Conservation (phyloP, 2,113 vertebrate genomes). For the Tenebrosternarchus preto region DNA sequence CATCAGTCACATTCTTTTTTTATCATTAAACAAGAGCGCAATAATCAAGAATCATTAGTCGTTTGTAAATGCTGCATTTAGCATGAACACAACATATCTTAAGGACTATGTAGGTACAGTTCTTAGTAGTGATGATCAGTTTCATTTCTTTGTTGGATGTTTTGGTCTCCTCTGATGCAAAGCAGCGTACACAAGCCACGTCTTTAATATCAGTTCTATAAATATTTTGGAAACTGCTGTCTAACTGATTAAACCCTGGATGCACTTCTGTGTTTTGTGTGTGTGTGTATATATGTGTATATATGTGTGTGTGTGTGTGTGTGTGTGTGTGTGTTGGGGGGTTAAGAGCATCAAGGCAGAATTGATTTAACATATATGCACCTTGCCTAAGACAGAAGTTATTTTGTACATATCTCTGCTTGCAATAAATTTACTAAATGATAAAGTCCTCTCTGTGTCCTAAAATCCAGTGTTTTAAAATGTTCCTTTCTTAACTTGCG, state of each 20-base stretch:
- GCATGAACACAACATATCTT: background rate
- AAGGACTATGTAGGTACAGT: slow-evolving; percentile 6
- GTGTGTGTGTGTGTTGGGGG: background rate
- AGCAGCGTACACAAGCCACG: slow-evolving; percentile 49
- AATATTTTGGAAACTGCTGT: slow-evolving; percentile 18
- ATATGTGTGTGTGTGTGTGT: background rate
- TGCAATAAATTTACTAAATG: slow-evolving; percentile 51
- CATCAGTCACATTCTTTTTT: background rate
- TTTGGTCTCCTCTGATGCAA: slow-evolving; percentile 50
- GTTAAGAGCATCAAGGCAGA: slow-evolving; percentile 16
- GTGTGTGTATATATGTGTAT: slow-evolving; percentile 27
- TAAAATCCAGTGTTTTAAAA: background rate
- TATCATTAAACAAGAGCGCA: slow-evolving; percentile 3
- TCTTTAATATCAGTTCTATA: slow-evolving; percentile 36
- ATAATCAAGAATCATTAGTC: slow-evolving; percentile 9
- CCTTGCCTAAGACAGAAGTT: slow-evolving; percentile 38
- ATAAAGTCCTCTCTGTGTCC: background rate
- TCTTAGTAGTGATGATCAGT: slow-evolving; percentile 4
- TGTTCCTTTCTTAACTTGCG: background rate
- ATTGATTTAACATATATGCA: slow-evolving; percentile 47
- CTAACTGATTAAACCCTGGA: slow-evolving; percentile 5
- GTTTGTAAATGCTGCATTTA: slow-evolving; percentile 23
- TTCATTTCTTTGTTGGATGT: slow-evolving; percentile 29
- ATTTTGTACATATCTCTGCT: slow-evolving; percentile 47
- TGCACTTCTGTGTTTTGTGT: slow-evolving; percentile 35